Percentiles rank a stretch among this genome's conserved stretches.
These are phyloP conservation scores for Teleogryllus occipitalis DNA, from an alignment of 1,140 invertebrate genomes.

Conservation along the genomic window DNA sequence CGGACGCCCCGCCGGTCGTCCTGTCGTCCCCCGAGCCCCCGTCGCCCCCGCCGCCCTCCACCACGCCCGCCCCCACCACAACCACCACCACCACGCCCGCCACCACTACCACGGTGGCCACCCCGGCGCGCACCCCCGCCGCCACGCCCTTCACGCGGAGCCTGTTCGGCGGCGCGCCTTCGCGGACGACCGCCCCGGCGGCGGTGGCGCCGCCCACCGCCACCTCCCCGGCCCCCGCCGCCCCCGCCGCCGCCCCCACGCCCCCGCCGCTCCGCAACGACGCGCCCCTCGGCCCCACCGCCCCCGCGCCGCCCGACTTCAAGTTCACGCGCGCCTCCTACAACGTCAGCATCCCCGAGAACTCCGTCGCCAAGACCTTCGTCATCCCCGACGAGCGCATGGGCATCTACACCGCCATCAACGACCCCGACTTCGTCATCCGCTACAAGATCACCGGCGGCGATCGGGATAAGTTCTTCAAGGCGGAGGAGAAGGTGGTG, in stretches of 20 bases:
- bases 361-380: slow-evolving; percentile 79
- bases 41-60: background rate
- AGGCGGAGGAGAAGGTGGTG: slow-evolving; percentile 75
- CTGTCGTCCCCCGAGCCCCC: background rate
- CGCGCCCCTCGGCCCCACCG: slow-evolving; percentile 9
- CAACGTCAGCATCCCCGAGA: slow-evolving; percentile 88
- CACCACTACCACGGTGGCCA: background rate
- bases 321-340: slow-evolving; percentile 67
- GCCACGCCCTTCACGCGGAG: background rate
- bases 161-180: background rate
- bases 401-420: slow-evolving; percentile 52
- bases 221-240: no score
- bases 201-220: background rate
- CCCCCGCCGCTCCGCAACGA: no score
- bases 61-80: background rate
- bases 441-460: slow-evolving; percentile 75
- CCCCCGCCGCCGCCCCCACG: background rate
- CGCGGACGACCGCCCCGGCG: background rate
- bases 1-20: background rate
- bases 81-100: background rate
- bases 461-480: slow-evolving; percentile 85
- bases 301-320: slow-evolving; percentile 32
- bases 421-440: slow-evolving; percentile 41
- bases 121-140: background rate
- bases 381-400: slow-evolving; percentile 54